Base-by-base conservation (phyloP, 1,140 invertebrate genomes). In the Nephila pilipes region DNA sequence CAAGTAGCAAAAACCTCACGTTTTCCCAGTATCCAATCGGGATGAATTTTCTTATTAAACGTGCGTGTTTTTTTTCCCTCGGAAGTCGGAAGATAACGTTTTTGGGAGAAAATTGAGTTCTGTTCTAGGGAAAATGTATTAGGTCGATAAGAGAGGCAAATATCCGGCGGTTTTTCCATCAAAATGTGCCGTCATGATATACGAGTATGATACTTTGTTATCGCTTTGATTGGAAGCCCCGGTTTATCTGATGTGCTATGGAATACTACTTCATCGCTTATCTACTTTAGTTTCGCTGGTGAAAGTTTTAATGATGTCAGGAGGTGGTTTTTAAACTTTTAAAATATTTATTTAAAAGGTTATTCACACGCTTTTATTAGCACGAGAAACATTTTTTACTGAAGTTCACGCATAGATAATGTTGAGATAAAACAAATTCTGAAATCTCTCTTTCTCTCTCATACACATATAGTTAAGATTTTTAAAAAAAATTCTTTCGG, bases 21-120 rank as follows among this genome's bases (percentile, higher is more conserved):
- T 75, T 75, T 36, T 32, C 16, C 32, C 16, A 36, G 16, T 36
- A 75, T 75, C 29, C 14, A 16, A 75, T 75, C 29, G 8, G 16
- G 32, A 75, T 5, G 32, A 75, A 60, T 22, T 32, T 18, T 6
- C 1, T 36, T 75, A 29, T 25, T 36, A 1, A 8, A 5, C 8
- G 25, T 69, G 12, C 63, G 63, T 18, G 46, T 10, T 46, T 46
- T 10, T 46, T 46, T 46, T 46, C 46, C 12, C 6, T 6, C 46
- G 12, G 58, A 20, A 75, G 36, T 36, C 16, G 14, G 32, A 36
- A 75, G 69, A 75, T 75, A 75, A 75, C 29, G 29, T 20, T 75
- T 25, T 75, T 36, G 69, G 69, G 3, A 75, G 69, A 75, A 75
- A 75, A 75, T 75, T 36, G 69, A 36, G 69, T 75, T 75, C 69